These are phyloP conservation scores for Dynastes grantii DNA, from an alignment of 2,888 invertebrate genomes.

Conservation along the genomic window DNA sequence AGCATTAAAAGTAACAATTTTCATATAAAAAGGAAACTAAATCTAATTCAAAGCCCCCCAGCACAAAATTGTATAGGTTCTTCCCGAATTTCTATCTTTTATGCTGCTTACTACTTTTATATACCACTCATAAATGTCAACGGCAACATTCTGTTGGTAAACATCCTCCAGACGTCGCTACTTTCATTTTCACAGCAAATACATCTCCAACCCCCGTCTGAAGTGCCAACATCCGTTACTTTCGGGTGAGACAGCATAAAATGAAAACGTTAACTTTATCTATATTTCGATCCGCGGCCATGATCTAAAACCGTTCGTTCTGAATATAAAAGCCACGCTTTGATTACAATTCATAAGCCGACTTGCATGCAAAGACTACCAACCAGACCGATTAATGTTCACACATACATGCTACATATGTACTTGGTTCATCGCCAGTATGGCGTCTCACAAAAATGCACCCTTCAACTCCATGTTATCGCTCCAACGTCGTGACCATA, in stretches of 20 bases:
- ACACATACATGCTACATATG: background rate
- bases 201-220: background rate
- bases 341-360: constrained; percentile 18
- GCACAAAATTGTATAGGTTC: too few species aligned
- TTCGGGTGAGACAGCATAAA: background rate
- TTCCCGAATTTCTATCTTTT: too few species aligned
- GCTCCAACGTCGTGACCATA: constrained; percentile 15
- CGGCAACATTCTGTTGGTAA: too few species aligned
- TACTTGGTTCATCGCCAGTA: constrained; percentile 8
- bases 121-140: too few species aligned
- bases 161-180: too few species aligned
- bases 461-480: constrained; percentile 12
- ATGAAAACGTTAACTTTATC: constrained; percentile 8
- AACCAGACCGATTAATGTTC: background rate
- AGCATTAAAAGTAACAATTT: too few species aligned
- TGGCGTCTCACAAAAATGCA: constrained; percentile 18
- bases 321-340: background rate
- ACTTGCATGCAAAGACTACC: constrained; percentile 11
- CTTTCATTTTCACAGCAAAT: background rate
- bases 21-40: too few species aligned
- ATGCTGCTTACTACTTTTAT: too few species aligned
- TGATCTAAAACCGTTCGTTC: constrained; percentile 17
- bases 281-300: background rate
- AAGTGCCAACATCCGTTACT: background rate
- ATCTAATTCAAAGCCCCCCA: too few species aligned